These are phyloP conservation scores for Limnodromus scolopaceus DNA, from an alignment of 2,797 vertebrate species.

Conservation along the genomic window DNA sequence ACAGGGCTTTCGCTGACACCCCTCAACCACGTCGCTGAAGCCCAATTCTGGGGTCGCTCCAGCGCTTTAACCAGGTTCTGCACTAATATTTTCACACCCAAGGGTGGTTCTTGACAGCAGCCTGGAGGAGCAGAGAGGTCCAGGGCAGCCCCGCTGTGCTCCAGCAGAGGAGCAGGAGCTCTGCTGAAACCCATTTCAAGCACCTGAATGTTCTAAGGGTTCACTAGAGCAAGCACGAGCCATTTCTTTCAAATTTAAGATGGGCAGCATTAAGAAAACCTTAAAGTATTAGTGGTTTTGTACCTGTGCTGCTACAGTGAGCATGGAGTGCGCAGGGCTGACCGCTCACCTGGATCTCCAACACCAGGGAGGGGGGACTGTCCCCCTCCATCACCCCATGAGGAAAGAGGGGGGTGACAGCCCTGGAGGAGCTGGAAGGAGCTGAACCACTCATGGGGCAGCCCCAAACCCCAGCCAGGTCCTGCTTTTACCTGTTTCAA, in stretches of 20 bases:
- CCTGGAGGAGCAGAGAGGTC: too few relatives aligned
- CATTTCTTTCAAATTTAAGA: accelerated
- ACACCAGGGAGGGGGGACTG: accelerated
- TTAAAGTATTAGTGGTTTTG: accelerated
- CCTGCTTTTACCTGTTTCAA: neutral
- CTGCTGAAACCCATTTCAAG: too few relatives aligned
- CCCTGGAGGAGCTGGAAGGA: accelerated
- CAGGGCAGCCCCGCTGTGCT: neutral
- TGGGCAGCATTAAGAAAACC: neutral
- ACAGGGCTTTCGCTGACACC: neutral
- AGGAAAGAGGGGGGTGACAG: neutral
- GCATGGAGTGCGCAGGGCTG: accelerated
- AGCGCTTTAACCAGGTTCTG: accelerated
- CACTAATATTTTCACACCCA: accelerated
- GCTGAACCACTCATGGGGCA: neutral
- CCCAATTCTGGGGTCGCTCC: accelerated
- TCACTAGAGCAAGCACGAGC: neutral
- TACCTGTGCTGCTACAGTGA: neutral
- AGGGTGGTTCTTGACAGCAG: accelerated
- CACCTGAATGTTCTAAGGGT: neutral
- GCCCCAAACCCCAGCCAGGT: neutral
- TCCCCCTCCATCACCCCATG: too few relatives aligned
- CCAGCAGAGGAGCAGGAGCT: neutral
- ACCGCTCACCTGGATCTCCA: neutral
- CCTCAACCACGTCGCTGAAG: neutral